Evolutionary conservation across 2,113 vertebrate genomes (phyloP), one percentile per base, ranked within the genome.

Genomic region (Colaptes auratus): DNA sequence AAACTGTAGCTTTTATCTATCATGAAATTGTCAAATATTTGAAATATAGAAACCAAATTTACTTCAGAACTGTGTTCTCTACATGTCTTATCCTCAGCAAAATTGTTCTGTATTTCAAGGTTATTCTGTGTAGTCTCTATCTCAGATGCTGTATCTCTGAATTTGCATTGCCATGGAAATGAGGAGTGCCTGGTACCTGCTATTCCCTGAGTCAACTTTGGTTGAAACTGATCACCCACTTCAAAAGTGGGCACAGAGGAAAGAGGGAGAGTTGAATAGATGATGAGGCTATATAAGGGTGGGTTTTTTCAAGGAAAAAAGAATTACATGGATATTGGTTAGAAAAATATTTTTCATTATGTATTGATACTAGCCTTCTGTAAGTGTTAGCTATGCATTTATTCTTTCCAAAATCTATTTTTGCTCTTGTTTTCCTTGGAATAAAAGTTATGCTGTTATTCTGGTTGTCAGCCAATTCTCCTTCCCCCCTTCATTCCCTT

Each of bases 371-470:
- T 79, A 59, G 30, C 25, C 63, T 74, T 70, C 67, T 88, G 70
- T 67, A 80, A 95, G 39, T 50, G 30, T 89, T 88, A 89, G 46
- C 35, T 66, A 31, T 85, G 60, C 7, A 14, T 89, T 85, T 94
- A 70, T 86, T 82, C 46, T 89, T 95, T 89, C 72, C 55, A 85
- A 76, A 77, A 73, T 82, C 85, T 95, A 86, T 94, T 95, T 96
- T 90, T 83, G 75, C 19, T 55, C 27, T 80, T 96, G 64, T 96
- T 95, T 96, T 71, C 76, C 79, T 91, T 96, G 82, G 85, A 94
- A 87, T 67, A 88, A 79, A 77, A 42, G 33, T 67, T 17, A 50
- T 86, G 46, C 72, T 77, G 33, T 93, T 90, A 30, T 52, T 89
- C 46, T 96, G 95, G 60, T 82, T 67, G 28, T 74, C 72, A 86